phyloP scores from a whole-genome alignment of 2,113 vertebrate species.

The Beaufortia kweichowensis region DNA sequence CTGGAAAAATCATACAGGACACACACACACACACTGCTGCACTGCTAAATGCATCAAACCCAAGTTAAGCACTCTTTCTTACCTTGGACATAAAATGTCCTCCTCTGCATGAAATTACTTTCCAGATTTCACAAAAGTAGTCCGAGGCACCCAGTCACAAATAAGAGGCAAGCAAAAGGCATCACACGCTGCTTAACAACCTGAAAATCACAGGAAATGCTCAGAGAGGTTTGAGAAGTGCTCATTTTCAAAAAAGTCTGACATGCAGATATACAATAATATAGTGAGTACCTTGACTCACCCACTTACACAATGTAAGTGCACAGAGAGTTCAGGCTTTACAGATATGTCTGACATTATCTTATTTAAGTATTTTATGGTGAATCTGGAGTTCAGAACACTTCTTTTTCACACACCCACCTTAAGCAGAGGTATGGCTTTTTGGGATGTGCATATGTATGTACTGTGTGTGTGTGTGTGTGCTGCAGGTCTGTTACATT shows the following conservation, averaged over 20 bases:
- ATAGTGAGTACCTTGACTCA: not conserved
- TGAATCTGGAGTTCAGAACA: not conserved
- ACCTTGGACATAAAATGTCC: not conserved
- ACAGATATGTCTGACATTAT: no score
- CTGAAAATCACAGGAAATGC: conserved; percentile 14
- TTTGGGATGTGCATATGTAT: not conserved
- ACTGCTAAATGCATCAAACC: conserved; percentile 26
- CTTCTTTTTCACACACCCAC: not conserved
- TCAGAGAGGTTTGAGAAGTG: conserved; percentile 3
- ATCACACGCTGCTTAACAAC: conserved; percentile 5
- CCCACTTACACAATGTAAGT: not conserved
- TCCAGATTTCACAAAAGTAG: not conserved
- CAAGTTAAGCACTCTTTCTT: conserved; percentile 9
- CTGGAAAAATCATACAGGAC: not conserved
- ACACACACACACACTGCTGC: no score
- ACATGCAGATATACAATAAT: not conserved
- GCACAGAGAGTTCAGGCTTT: no score
- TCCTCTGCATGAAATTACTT: conserved; percentile 22
- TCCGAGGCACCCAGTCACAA: conserved; percentile 26
- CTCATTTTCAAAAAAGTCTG: not conserved
- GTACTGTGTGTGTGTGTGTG: not conserved
- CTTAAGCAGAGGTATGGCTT: not conserved
- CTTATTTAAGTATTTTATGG: not conserved
- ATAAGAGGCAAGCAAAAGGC: conserved; percentile 19
- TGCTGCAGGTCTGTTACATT: not conserved